A percentile compares a stretch with the other conserved stretches of the same genome.
phyloP scores from a whole-genome alignment of 2,888 invertebrate species.

The Synergus gifuensis region DNA sequence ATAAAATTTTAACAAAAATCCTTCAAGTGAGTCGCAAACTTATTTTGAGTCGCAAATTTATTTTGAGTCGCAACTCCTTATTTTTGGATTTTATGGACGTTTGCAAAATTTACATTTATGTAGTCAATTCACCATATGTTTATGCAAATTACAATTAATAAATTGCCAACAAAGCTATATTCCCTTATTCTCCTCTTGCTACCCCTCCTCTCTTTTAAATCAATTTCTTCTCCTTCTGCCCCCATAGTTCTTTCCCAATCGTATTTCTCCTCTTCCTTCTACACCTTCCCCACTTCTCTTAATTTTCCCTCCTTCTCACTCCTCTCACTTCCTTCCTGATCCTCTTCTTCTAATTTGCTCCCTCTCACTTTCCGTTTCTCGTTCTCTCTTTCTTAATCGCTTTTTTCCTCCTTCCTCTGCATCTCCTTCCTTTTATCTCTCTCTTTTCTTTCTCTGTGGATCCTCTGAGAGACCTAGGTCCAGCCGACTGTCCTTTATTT shows the following conservation, averaged over 20 bases:
- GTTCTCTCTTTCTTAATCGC: slow-evolving; percentile 44
- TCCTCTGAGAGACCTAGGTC: slow-evolving; percentile 55
- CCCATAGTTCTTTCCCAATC: slow-evolving; percentile 39
- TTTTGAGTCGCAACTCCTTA: neutral
- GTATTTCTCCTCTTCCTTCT: slow-evolving; percentile 50
- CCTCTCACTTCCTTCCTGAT: slow-evolving; percentile 39
- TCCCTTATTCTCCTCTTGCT: neutral
- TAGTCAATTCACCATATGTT: neutral
- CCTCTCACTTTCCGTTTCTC: slow-evolving; percentile 47
- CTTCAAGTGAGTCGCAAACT: too few species aligned
- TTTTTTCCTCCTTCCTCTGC: slow-evolving; percentile 45
- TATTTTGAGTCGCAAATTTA: too few species aligned
- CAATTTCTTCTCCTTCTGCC: slow-evolving; percentile 37
- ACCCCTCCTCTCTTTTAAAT: neutral
- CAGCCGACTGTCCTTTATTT: slow-evolving; percentile 74
- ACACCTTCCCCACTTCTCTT: slow-evolving; percentile 25
- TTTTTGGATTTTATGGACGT: slow-evolving; percentile 41
- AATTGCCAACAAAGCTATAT: neutral
- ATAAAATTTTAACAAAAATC: too few species aligned
- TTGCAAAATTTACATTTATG: neutral
- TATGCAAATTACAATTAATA: neutral
- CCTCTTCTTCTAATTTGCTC: slow-evolving; percentile 42
- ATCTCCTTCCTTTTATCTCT: slow-evolving; percentile 52
- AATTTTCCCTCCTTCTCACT: slow-evolving; percentile 32
- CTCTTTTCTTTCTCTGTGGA: slow-evolving; percentile 53